Evolutionary conservation across 2,888 invertebrate genomes (phyloP).

Genomic region (Rutpela maculata): DNA sequence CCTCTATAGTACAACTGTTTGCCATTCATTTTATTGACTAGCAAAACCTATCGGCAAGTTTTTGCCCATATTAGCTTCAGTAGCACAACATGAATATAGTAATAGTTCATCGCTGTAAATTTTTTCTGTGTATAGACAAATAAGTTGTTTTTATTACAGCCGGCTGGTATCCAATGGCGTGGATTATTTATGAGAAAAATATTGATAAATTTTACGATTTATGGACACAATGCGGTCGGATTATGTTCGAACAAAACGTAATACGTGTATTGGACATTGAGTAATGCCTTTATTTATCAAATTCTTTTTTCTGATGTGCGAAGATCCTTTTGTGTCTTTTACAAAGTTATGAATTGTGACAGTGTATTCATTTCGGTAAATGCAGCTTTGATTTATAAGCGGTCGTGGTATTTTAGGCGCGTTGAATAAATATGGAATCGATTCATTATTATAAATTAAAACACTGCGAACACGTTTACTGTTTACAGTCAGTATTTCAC

Average conservation of each 20-base stretch:
- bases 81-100: constrained; percentile 8
- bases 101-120: constrained; percentile 16
- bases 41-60: constrained; percentile 10
- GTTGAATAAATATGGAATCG: background rate
- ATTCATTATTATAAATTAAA: background rate
- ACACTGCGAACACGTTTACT: too few relatives aligned
- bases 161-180: constrained; percentile 14
- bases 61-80: constrained; percentile 7
- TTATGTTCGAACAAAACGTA: constrained; percentile 47
- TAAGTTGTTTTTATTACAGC: constrained; percentile 35
- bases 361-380: constrained; percentile 20
- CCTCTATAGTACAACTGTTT: constrained; percentile 21
- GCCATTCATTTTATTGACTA: constrained; percentile 2
- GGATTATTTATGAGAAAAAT: constrained; percentile 45
- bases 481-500: too few relatives aligned
- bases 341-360: constrained; percentile 36
- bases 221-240: constrained; percentile 48
- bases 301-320: constrained; percentile 42
- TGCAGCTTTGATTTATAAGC: constrained; percentile 18
- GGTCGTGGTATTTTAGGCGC: background rate
- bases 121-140: constrained; percentile 25
- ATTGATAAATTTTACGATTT: constrained; percentile 47
- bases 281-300: constrained; percentile 51
- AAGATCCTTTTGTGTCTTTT: constrained; percentile 35
- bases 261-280: constrained; percentile 48